Base-by-base conservation (phyloP, 1,140 invertebrate genomes). In the Xylocopa sonorina region DNA sequence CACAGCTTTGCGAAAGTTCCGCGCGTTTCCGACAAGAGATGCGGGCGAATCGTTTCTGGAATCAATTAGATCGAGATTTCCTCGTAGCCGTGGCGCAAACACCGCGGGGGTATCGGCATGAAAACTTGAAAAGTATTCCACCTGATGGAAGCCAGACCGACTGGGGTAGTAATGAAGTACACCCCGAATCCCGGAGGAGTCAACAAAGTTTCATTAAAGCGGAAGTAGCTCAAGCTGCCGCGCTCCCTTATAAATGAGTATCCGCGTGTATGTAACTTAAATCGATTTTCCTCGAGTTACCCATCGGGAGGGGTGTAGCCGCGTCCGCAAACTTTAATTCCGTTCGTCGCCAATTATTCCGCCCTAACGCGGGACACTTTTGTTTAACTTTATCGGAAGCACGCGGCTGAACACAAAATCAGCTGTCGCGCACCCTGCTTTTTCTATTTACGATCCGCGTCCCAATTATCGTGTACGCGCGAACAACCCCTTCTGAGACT, bases 141-240 rank as follows among this genome's bases (percentile, higher is more conserved):
- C 55, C 63, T 46, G 48, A 18, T 85, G 60, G 64, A 71, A 78
- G 29, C 55, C 73, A 18, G 73, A 51, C 78, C 51, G 41, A n/a
- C 41, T 50, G 63, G n/a, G 63, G 53, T 48, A 58, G 43, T 85
- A 85, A 85, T 79, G 64, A 85, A 79, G 79, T 78, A 79, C 77
- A 72, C 57, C 5, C 64, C 55, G 69, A 79, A 76, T 73, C 67
- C 64, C 53, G 6, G 29, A 7, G 48, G 75, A 82, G 84, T 85
- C 74, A 86, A 86, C 83, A 71, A 85, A 86, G 71, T 86, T 86
- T 86, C 84, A 85, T 86, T 82, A 86, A 86, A 82, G 57, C 74
- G 64, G 64, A 85, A 73, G 74, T 74, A 80, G 57, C 58, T 27
- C 66, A 67, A 83, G 57, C 64, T 67, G 63, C 58, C 29, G 34